A percentile compares a stretch with the other conserved stretches of the same genome.
Evolutionary conservation across 2,888 invertebrate genomes (phyloP).

Genomic region (Esperia sulphurella): DNA sequence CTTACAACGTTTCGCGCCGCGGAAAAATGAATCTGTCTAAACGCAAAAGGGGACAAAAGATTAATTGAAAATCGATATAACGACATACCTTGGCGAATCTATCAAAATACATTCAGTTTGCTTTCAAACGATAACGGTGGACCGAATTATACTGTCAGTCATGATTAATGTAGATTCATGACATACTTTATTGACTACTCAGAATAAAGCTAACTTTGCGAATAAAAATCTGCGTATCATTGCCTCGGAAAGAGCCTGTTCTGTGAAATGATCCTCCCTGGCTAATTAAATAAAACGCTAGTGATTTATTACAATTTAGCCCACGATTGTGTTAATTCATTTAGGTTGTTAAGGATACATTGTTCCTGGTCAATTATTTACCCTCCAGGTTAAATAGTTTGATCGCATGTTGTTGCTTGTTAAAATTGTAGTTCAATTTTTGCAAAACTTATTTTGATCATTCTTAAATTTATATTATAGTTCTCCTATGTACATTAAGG

Average conservation of each 20-base stretch:
- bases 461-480: too few species aligned
- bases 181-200: slow-evolving; percentile 57
- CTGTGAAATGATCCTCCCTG: slow-evolving; percentile 13
- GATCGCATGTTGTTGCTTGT: not conserved
- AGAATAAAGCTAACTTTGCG: slow-evolving; percentile 40
- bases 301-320: slow-evolving; percentile 25
- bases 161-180: slow-evolving; percentile 69
- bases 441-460: too few species aligned
- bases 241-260: slow-evolving; percentile 26
- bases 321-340: slow-evolving; percentile 9
- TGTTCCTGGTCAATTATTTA: not conserved
- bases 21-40: slow-evolving; percentile 59
- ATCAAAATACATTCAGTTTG: slow-evolving; percentile 68
- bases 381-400: not conserved
- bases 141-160: slow-evolving; percentile 62
- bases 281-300: slow-evolving; percentile 30
- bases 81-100: slow-evolving; percentile 64
- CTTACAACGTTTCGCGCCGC: slow-evolving; percentile 41
- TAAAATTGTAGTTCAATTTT: not conserved
- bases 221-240: slow-evolving; percentile 41
- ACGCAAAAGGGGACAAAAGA: slow-evolving; percentile 67
- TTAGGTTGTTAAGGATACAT: slow-evolving; percentile 3
- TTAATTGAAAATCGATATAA: slow-evolving; percentile 73
- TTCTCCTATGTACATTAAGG: too few species aligned
- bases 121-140: slow-evolving; percentile 60